Evolutionary conservation across 2,888 invertebrate species (phyloP), one percentile per base, ranked within the genome.

Genomic region (Drosophila ezoana): DNA sequence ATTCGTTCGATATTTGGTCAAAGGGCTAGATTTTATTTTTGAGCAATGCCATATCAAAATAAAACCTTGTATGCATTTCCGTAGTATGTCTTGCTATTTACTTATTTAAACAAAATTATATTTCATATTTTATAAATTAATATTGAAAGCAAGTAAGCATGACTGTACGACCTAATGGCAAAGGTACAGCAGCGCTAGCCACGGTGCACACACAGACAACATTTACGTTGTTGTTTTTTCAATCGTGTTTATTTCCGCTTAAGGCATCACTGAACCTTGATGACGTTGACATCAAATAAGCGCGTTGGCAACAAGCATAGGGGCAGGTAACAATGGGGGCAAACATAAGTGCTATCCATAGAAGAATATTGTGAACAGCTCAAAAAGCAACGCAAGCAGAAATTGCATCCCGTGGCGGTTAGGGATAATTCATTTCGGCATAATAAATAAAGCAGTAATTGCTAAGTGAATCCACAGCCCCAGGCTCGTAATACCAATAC

Each of bases 391-490:
- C 79, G 78, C 81, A 81, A 81, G 89, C 90, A 82, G 71, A 89
- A 89, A 90, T 87, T 74, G 76, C 78, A 88, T 81, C 72, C 75
- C 79, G 77, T 77, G 79, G 76, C 79, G 81, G 16, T 74, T 81
- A 76, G 69, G 80, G 87, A 90, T 91, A 89, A 90, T 90, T 90
- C 87, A 85, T 89, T 90, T 90, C 83, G 81, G 83, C 87, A 85
- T 87, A 87, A 87, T 85, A 89, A 90, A 89, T 90, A 79, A 79
- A 78, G 80, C 87, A 79, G 81, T 89, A 86, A 87, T 89, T 90
- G 89, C 86, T 77, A 77, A 81, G 85, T 76, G 87, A 76, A 78
- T 78, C 65, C 79, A 68, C 56, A 68, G 41, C 41, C 32, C 14
- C 35, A 51, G 44, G 54, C 49, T 38, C 37, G 37, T 35, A 48